Base-by-base conservation (phyloP, 2,113 vertebrate species). In the Esox niger region DNA sequence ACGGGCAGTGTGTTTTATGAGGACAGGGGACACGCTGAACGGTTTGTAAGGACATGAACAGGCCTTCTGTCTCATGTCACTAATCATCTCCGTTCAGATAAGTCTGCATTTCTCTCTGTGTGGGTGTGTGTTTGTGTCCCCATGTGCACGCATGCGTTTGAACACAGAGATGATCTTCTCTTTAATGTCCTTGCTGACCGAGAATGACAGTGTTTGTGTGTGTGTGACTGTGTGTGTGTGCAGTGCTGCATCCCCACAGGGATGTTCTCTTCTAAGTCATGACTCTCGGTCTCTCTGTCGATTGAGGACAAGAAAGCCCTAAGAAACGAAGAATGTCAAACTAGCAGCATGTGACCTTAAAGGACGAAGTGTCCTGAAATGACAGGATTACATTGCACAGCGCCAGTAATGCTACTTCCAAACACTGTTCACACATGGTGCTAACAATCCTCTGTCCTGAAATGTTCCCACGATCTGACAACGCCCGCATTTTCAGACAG, bases 251-350 rank as follows among this genome's bases (percentile, higher is more conserved):
- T 68, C 73, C 64, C 82, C 74, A 74, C 68, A 56, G 85, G 78
- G 75, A 71, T 76, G 79, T 77, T 83, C 74, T 76, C 69, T 70
- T 74, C 70, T 52, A 69, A 66, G 69, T 87, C 69, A 15, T 1
- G 69, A 73, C 78, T 62, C 71, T 2, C 6, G 13, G 69, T 73
- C 78, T 62, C 71, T 2, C 6, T 20, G 54, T 68, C 2, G 20
- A 29, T 25, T 70, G 78, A 66, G 79, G 75, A 33, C 66, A 33
- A 66, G 66, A 21, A 66, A 23, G 76, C 79, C 64, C 4, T 62
- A 71, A 76, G 77, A 83, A 65, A 29, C 52, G 65, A 73, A 75
- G 71, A 79, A 82, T 84, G 74, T 76, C 81, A 84, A 66, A 3
- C 68, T 30, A 66, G 52, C 73, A 68, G 54, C n/a, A 8, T 43